These are phyloP conservation scores for Pampus argenteus DNA, from an alignment of 2,797 vertebrate species.

Conservation along the genomic window DNA sequence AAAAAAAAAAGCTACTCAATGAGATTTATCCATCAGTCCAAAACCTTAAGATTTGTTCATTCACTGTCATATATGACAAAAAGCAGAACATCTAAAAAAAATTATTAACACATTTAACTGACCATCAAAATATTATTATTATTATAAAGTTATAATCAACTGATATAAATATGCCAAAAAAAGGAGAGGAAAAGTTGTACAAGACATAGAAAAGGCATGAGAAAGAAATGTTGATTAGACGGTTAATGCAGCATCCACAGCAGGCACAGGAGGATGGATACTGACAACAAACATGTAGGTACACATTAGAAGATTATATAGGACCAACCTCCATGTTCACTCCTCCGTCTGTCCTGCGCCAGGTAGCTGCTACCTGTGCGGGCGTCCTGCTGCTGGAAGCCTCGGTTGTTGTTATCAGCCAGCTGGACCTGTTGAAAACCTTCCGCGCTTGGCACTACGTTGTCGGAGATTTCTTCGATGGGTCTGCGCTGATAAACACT, in stretches of 20 bases:
- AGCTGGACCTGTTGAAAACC: slow-evolving; percentile 25
- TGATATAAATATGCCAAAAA: background rate
- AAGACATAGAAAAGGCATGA: background rate
- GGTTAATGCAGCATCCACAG: background rate
- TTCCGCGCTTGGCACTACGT: slow-evolving; percentile 17
- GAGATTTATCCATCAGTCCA: no score
- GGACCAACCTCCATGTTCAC: slow-evolving; percentile 39
- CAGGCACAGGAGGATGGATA: background rate
- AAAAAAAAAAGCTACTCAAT: no score
- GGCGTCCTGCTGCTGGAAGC: slow-evolving; percentile 33
- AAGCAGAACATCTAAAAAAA: no score
- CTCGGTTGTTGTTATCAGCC: background rate
- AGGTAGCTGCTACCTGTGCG: slow-evolving; percentile 13
- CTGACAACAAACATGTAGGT: no score
- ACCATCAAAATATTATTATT: no score
- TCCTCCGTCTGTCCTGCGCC: background rate
- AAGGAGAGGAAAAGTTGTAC: no score
- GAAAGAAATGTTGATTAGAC: background rate
- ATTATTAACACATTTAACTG: no score
- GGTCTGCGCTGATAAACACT: slow-evolving; percentile 31
- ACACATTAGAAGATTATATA: background rate
- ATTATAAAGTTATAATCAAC: background rate
- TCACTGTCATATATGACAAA: no score
- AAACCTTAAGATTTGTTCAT: no score
- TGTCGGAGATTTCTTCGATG: slow-evolving; percentile 52